A percentile compares a stretch with the other conserved stretches of the same genome.
Evolutionary conservation across 2,888 invertebrate genomes (phyloP).

Genomic region (Ariolimax columbianus): DNA sequence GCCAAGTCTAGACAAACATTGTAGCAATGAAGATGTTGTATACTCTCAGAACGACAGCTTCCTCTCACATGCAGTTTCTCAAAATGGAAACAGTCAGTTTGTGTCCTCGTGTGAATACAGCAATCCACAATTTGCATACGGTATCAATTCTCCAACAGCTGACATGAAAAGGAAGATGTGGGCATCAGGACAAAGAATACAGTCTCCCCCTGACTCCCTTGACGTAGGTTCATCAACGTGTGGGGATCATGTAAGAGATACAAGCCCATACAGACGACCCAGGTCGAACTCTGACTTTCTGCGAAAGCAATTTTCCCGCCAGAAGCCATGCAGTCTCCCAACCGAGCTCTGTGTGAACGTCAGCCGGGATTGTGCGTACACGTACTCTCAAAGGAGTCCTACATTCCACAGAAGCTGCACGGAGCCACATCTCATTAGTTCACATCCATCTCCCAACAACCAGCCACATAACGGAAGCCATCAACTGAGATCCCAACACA

Average conservation of each 20-base stretch:
- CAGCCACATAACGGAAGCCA: not conserved
- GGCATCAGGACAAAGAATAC: not conserved
- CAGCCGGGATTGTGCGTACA: not conserved
- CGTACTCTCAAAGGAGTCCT: not conserved
- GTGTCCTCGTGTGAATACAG: not conserved
- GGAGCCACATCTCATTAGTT: not conserved
- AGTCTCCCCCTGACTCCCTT: not conserved
- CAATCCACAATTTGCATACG: not conserved
- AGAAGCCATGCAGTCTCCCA: slow-evolving; percentile 16
- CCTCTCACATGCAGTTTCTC: too few species aligned
- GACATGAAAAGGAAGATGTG: not conserved
- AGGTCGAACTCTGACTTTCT: slow-evolving; percentile 19
- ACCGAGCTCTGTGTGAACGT: not conserved
- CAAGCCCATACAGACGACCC: slow-evolving; percentile 1
- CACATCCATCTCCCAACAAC: not conserved
- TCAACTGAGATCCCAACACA: not conserved
- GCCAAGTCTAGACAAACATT: too few species aligned
- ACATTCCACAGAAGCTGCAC: not conserved
- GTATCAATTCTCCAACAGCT: not conserved
- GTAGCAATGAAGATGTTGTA: too few species aligned
- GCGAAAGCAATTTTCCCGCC: not conserved
- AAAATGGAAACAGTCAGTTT: too few species aligned
- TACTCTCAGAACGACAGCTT: too few species aligned
- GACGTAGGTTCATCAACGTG: not conserved
- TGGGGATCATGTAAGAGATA: not conserved